A percentile compares a stretch with the other conserved stretches of the same genome.
These are phyloP conservation scores for Epizoanthus ramosus DNA, from an alignment of 92 coral and sea anemone species.

Conservation along the genomic window DNA sequence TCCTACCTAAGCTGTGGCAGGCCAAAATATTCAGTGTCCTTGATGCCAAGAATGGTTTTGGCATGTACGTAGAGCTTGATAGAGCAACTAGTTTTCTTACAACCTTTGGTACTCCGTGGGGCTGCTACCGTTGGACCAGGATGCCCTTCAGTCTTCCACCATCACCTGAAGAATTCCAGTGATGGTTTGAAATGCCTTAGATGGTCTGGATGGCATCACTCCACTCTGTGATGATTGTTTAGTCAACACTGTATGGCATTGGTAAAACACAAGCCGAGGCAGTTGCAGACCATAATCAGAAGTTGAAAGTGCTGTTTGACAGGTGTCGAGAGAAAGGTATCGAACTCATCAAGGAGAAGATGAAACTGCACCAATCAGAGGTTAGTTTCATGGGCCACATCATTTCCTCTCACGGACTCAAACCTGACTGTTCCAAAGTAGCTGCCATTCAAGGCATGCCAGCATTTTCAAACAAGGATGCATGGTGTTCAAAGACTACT, in stretches of 20 bases:
- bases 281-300: conserved; percentile 5
- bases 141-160: conserved; percentile 41
- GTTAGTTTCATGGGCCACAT: conserved; percentile 25
- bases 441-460: conserved; percentile 26
- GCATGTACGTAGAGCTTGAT: conserved; percentile 47
- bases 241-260: conserved; percentile 16
- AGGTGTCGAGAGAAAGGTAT: conserved; percentile 14
- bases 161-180: conserved; percentile 45
- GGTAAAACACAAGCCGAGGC: conserved; percentile 38
- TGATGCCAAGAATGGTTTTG: conserved; percentile 33
- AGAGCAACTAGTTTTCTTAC: conserved; percentile 21
- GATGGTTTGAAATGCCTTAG: conserved; percentile 14
- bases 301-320: too few species aligned
- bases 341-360: conserved; percentile 16
- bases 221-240: conserved; percentile 18
- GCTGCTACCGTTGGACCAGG: conserved; percentile 27
- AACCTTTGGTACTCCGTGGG: conserved; percentile 36
- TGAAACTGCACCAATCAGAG: not conserved
- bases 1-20: conserved; percentile 47
- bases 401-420: conserved; percentile 1
- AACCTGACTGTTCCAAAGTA: conserved; percentile 18
- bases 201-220: conserved; percentile 21
- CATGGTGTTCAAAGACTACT: conserved; percentile 17
- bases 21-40: conserved; percentile 43
- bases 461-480: conserved; percentile 10